Percentiles rank a stretch among this genome's conserved stretches.
Evolutionary conservation across 1,140 invertebrate species (phyloP).

Genomic region (Drosophila rhopaloa): DNA sequence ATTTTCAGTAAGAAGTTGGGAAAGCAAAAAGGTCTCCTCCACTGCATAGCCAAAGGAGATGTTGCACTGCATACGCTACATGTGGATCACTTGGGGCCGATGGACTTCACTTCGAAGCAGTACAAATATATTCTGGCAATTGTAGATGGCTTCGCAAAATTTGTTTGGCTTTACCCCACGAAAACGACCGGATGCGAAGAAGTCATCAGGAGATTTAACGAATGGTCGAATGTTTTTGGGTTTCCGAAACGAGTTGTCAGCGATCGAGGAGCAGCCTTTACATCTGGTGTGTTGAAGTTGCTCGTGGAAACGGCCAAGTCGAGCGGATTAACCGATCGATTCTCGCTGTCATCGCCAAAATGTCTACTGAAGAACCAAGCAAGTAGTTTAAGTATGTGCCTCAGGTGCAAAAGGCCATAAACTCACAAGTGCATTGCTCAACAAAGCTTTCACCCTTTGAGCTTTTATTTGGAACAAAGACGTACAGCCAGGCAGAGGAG

Average conservation of each 20-base stretch:
- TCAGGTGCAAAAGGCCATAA: conserved; percentile 3
- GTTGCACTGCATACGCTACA: too few species aligned
- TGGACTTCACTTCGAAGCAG: too few species aligned
- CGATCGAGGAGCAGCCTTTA: too few species aligned
- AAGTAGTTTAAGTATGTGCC: not conserved
- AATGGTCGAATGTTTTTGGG: too few species aligned
- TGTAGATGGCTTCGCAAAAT: not conserved
- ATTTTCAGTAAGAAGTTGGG: too few species aligned
- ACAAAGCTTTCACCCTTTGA: not conserved
- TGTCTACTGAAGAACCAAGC: not conserved
- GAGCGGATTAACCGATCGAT: not conserved
- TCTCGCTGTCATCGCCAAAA: not conserved
- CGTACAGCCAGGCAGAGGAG: not conserved
- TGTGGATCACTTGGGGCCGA: too few species aligned
- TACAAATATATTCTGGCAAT: not conserved
- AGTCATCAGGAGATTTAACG: too few species aligned
- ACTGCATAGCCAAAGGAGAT: too few species aligned
- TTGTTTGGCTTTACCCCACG: not conserved
- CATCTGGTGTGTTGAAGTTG: not conserved
- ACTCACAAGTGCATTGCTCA: not conserved
- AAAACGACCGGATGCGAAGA: too few species aligned
- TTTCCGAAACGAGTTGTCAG: too few species aligned
- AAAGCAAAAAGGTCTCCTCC: too few species aligned
- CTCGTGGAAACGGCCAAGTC: too few species aligned
- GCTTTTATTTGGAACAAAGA: not conserved